Conservation (phyloP, 2,113 vertebrate species). For the Centrocercus urophasianus region DNA sequence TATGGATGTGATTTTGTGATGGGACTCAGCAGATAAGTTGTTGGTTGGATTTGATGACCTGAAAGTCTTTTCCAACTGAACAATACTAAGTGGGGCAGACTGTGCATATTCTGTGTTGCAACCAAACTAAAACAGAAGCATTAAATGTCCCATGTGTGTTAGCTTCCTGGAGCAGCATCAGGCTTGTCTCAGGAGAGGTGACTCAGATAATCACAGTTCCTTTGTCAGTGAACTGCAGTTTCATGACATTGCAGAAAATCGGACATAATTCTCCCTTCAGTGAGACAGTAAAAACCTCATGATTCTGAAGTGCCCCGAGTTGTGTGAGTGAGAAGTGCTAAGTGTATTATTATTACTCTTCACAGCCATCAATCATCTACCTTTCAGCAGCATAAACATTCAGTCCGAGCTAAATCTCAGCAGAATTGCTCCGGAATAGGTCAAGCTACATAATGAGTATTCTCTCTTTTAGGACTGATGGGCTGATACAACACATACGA, state of each 20-base stretch:
- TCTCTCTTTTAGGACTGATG: background rate
- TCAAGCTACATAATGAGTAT: background rate
- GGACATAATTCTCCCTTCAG: background rate
- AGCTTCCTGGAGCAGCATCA: background rate
- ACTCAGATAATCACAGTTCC: background rate
- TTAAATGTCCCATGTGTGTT: rapidly evolving
- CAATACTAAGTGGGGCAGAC: background rate
- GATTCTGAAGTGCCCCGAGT: background rate
- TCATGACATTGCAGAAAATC: background rate
- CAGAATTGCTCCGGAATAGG: background rate
- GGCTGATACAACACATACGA: background rate
- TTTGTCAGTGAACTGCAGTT: background rate
- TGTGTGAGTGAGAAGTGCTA: background rate
- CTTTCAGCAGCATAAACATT: background rate
- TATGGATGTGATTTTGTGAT: background rate
- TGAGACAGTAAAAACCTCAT: background rate
- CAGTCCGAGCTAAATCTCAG: background rate
- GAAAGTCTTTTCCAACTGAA: background rate
- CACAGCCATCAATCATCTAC: background rate
- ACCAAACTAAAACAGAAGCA: background rate
- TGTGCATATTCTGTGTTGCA: background rate
- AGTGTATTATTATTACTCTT: background rate
- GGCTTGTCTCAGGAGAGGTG: rapidly evolving
- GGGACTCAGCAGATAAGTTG: background rate
- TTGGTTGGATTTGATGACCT: background rate